Percentiles rank a stretch among this genome's conserved stretches.
These are phyloP conservation scores for Dermatophagoides farinae DNA, from an alignment of 1,140 invertebrate genomes.

Conservation along the genomic window DNA sequence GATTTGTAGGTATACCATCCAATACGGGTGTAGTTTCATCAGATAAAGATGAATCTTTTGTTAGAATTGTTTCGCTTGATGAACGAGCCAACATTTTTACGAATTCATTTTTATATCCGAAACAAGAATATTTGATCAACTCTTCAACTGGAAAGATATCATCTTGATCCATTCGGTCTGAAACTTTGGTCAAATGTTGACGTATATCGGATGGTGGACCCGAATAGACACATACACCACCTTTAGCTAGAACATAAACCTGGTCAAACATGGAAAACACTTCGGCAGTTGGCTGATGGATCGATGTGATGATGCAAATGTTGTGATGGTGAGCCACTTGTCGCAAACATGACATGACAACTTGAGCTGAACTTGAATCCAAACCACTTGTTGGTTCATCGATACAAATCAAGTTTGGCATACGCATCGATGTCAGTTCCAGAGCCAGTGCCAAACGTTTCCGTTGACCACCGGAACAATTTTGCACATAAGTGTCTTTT, in stretches of 20 bases:
- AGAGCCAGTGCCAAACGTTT: slow-evolving; percentile 78
- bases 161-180: not conserved
- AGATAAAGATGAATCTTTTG: not conserved
- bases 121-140: not conserved
- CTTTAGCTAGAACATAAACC: not conserved
- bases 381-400: slow-evolving; percentile 28
- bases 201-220: not conserved
- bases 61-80: not conserved
- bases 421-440: slow-evolving; percentile 44
- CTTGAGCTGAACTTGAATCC: slow-evolving; percentile 36
- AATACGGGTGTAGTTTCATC: not conserved
- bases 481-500: not conserved
- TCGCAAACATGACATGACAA: not conserved
- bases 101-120: not conserved
- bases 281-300: slow-evolving; percentile 7
- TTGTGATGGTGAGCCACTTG: not conserved
- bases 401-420: slow-evolving; percentile 12
- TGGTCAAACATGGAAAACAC: not conserved
- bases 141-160: not conserved
- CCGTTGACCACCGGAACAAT: slow-evolving; percentile 51
- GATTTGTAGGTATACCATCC: not conserved
- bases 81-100: not conserved
- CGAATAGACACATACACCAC: not conserved
- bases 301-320: not conserved
- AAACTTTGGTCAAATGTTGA: not conserved